Percentiles rank a stretch among this genome's conserved stretches.
Conservation (phyloP, 2,113 vertebrate genomes). For the Eulacestoma nigropectus region DNA sequence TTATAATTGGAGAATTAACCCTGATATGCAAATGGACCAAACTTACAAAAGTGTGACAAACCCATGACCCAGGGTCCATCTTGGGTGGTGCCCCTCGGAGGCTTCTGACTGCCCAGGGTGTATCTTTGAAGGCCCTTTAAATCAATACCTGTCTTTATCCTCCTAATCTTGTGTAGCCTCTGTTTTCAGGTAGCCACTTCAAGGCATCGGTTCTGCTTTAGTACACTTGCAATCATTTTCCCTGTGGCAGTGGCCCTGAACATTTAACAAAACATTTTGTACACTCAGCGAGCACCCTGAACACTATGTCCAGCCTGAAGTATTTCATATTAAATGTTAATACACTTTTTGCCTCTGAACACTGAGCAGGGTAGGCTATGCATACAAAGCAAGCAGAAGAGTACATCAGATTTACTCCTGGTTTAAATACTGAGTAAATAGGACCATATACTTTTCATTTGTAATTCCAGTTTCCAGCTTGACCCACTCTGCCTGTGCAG, state of each 20-base stretch:
- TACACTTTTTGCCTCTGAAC: not conserved
- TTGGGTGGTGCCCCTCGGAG: not conserved
- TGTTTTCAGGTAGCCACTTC: not conserved
- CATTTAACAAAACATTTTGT: not conserved
- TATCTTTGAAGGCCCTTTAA: not conserved
- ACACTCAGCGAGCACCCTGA: not conserved
- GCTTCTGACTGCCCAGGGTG: not conserved
- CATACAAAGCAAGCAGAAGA: not conserved
- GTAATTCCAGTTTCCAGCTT: not conserved
- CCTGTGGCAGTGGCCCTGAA: not conserved
- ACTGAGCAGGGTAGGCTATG: not conserved
- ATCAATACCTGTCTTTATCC: not conserved
- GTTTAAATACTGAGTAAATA: not conserved
- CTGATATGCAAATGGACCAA: not conserved
- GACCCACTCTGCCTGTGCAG: not conserved
- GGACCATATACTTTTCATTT: not conserved
- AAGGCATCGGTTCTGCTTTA: not conserved
- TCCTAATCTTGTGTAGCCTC: not conserved
- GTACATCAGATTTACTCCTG: not conserved
- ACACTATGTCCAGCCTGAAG: not conserved
- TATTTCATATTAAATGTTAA: not conserved
- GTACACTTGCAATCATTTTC: not conserved
- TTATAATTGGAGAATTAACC: not conserved
- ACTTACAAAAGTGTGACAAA: not conserved
- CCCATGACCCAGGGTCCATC: not conserved